A percentile compares a stretch with the other conserved stretches of the same genome.
phyloP scores from a whole-genome alignment of 2,113 vertebrate species.

The Cranoglanis bouderius region DNA sequence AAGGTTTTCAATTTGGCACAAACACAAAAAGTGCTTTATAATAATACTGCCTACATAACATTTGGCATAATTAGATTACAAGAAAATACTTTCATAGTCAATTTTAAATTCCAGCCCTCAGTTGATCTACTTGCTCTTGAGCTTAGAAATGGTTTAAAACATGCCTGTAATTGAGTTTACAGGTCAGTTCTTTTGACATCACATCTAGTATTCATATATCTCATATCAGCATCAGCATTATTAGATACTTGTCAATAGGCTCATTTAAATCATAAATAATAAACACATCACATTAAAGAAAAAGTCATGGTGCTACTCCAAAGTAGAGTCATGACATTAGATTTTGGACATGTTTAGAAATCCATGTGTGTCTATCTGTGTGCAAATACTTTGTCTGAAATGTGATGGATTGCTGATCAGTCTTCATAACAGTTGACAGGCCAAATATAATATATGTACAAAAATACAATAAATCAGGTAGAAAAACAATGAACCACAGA shows the following conservation, averaged over 20 bases:
- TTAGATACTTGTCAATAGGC: slow-evolving; percentile 28
- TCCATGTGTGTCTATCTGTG: slow-evolving; percentile 44
- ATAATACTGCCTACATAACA: slow-evolving; percentile 66
- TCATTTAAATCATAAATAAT: slow-evolving; percentile 40
- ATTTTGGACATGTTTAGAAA: neutral
- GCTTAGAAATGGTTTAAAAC: neutral
- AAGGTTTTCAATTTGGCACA: slow-evolving; percentile 71
- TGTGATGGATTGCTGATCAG: slow-evolving; percentile 28
- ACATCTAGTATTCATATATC: slow-evolving; percentile 19
- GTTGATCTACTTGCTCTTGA: slow-evolving; percentile 2
- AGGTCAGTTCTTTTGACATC: slow-evolving; percentile 11
- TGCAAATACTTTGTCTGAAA: slow-evolving; percentile 62
- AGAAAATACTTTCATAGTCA: slow-evolving; percentile 31
- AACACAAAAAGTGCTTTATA: slow-evolving; percentile 74
- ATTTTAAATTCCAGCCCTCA: slow-evolving; percentile 31
- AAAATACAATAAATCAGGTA: slow-evolving; percentile 54
- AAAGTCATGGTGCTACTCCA: neutral
- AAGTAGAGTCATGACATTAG: neutral
- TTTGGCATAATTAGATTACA: slow-evolving; percentile 54
- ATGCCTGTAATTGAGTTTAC: neutral
- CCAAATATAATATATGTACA: slow-evolving; percentile 54
- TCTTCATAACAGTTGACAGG: slow-evolving; percentile 29
- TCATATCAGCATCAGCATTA: slow-evolving; percentile 11
- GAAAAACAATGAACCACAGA: slow-evolving; percentile 66
- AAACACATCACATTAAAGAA: slow-evolving; percentile 42